Conservation (phyloP, 2,888 invertebrate genomes). For the Hirtodrosophila duncani region DNA sequence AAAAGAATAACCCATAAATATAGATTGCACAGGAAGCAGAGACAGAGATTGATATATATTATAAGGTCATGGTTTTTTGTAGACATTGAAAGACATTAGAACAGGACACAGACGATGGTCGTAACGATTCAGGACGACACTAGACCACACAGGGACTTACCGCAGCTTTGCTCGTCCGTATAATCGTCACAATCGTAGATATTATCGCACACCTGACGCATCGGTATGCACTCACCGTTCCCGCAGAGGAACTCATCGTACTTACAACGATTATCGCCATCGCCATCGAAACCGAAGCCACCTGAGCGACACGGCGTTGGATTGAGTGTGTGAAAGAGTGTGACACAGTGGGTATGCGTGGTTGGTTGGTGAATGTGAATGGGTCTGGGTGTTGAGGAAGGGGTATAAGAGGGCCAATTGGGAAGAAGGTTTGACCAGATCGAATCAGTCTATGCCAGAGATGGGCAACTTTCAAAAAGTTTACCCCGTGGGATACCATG, state of each 20-base stretch:
- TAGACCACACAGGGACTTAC: slow-evolving; percentile 82
- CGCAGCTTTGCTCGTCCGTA: slow-evolving; percentile 87
- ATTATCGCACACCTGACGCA: slow-evolving; percentile 82
- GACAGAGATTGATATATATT: slow-evolving; percentile 29
- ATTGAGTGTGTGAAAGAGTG: slow-evolving; percentile 27
- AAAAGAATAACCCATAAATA: slow-evolving; percentile 19
- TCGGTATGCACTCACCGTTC: slow-evolving; percentile 81
- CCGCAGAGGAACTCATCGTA: slow-evolving; percentile 83
- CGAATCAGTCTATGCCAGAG: no score
- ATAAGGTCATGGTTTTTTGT: no score
- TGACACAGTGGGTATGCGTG: not conserved
- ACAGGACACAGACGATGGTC: not conserved
- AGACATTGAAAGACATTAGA: no score
- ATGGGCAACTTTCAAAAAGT: no score
- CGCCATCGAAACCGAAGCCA: slow-evolving; percentile 57
- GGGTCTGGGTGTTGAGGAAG: not conserved
- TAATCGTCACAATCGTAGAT: slow-evolving; percentile 85
- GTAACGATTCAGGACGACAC: no score
- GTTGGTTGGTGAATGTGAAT: slow-evolving; percentile 16
- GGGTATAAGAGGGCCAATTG: no score
- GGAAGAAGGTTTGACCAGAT: no score
- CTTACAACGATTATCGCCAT: slow-evolving; percentile 74
- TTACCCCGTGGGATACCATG: no score
- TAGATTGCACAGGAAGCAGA: not conserved
- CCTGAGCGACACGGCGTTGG: slow-evolving; percentile 40